phyloP scores from a whole-genome alignment of 2,888 invertebrate genomes.

The Cheilosia vernalis region DNA sequence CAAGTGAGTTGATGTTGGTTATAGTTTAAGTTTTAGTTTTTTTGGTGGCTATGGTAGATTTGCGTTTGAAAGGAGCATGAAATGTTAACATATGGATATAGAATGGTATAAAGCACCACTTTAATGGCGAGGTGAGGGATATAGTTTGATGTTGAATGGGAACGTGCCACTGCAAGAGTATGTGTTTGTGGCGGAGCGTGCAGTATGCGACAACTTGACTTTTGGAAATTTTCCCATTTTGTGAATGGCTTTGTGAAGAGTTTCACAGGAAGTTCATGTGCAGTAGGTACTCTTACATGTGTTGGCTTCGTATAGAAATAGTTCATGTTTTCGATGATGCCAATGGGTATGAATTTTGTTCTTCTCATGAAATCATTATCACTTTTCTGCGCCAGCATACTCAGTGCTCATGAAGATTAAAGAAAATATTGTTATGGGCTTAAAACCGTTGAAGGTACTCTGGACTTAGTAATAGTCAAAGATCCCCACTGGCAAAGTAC shows the following conservation, averaged over 20 bases:
- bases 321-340: too few relatives aligned
- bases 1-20: conserved; percentile 45
- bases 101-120: conserved; percentile 7
- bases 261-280: too few relatives aligned
- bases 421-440: too few relatives aligned
- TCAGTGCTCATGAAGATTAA: too few relatives aligned
- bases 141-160: conserved; percentile 9
- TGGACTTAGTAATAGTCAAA: too few relatives aligned
- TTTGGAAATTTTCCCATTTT: conserved; percentile 8
- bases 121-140: conserved; percentile 14
- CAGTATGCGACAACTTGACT: conserved; percentile 15
- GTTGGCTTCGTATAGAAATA: too few relatives aligned
- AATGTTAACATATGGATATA: conserved; percentile 19
- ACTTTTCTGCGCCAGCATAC: too few relatives aligned
- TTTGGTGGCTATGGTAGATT: conserved; percentile 7
- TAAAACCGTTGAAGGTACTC: too few relatives aligned
- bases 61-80: conserved; percentile 8
- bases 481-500: too few relatives aligned
- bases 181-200: background rate
- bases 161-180: background rate
- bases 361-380: too few relatives aligned
- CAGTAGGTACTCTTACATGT: too few relatives aligned
- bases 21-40: conserved; percentile 5
- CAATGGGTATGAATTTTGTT: too few relatives aligned
- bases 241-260: background rate